Percentiles rank a stretch among this genome's conserved stretches.
Evolutionary conservation across 2,113 vertebrate genomes (phyloP).

Genomic region (Epinephelus lanceolatus): DNA sequence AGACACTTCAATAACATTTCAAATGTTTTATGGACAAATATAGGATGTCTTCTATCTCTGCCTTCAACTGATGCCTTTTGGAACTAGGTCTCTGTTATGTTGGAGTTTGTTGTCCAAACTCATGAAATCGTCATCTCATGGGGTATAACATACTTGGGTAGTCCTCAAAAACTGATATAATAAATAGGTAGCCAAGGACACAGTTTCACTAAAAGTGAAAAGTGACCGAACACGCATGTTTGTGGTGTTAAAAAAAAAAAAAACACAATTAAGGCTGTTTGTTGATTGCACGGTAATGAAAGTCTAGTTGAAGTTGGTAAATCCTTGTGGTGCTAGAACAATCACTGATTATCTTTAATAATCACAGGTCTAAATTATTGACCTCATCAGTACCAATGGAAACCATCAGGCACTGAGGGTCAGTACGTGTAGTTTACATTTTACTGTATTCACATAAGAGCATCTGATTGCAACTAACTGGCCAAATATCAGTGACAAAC

Average conservation of each 20-base stretch:
- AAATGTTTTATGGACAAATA: constrained; percentile 73
- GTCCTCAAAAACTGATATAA: constrained; percentile 8
- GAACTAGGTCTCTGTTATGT: constrained; percentile 23
- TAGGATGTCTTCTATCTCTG: constrained; percentile 59
- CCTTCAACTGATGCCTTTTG: constrained; percentile 49
- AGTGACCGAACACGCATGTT: constrained; percentile 2
- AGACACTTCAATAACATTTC: constrained; percentile 75
- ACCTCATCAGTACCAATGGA: background rate
- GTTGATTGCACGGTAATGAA: background rate
- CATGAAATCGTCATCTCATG: constrained; percentile 26
- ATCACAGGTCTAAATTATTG: background rate
- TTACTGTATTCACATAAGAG: constrained; percentile 4
- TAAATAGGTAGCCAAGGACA: background rate
- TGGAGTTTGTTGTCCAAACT: constrained; percentile 43
- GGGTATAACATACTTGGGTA: background rate
- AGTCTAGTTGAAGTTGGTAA: background rate
- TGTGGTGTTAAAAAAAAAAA: background rate
- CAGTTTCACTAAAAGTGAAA: background rate
- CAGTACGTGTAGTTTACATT: background rate
- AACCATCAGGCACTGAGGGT: background rate
- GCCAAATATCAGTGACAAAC: background rate
- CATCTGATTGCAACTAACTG: background rate
- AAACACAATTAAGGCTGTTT: background rate
- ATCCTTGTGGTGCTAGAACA: background rate
- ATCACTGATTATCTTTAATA: background rate